A percentile compares a stretch with the other conserved stretches of the same genome.
These are phyloP conservation scores for Anoplolepis gracilipes DNA, from an alignment of 1,140 invertebrate species.

Conservation along the genomic window DNA sequence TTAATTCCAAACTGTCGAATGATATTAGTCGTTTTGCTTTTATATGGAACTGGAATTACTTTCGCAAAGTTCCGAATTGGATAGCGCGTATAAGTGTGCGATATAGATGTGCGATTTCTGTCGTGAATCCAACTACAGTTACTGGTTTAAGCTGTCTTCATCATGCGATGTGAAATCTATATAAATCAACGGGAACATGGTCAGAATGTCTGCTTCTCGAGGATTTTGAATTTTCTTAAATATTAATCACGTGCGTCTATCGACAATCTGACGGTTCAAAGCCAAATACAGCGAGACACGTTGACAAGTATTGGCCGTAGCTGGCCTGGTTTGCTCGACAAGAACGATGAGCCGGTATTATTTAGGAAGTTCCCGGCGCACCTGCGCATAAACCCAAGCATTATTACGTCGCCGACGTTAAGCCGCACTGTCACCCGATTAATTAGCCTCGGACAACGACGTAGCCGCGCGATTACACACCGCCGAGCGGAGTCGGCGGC, in stretches of 20 bases:
- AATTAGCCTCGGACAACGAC: slow-evolving; percentile 60
- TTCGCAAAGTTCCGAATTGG: too few relatives aligned
- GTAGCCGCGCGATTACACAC: slow-evolving; percentile 51
- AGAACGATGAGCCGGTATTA: slow-evolving; percentile 43
- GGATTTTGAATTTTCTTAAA: neutral
- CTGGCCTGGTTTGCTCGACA: slow-evolving; percentile 21
- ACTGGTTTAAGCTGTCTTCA: neutral
- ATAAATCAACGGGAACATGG: neutral
- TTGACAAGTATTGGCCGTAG: slow-evolving; percentile 7
- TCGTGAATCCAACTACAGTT: neutral
- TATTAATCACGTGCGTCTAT: neutral
- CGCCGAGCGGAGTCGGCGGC: neutral
- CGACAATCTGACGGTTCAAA: neutral
- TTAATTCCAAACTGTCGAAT: too few relatives aligned
- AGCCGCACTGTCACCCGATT: slow-evolving; percentile 55
- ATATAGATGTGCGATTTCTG: too few relatives aligned
- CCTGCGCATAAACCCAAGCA: slow-evolving; percentile 52
- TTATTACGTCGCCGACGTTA: slow-evolving; percentile 64
- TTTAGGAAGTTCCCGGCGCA: slow-evolving; percentile 45
- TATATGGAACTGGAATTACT: too few relatives aligned
- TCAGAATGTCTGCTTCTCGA: neutral
- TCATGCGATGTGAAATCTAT: neutral
- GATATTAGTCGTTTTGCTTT: too few relatives aligned
- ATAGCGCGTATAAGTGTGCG: too few relatives aligned
- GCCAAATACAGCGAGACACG: slow-evolving; percentile 7